Evolutionary conservation across 2,888 invertebrate genomes (phyloP).

Genomic region (Merodon equestris): DNA sequence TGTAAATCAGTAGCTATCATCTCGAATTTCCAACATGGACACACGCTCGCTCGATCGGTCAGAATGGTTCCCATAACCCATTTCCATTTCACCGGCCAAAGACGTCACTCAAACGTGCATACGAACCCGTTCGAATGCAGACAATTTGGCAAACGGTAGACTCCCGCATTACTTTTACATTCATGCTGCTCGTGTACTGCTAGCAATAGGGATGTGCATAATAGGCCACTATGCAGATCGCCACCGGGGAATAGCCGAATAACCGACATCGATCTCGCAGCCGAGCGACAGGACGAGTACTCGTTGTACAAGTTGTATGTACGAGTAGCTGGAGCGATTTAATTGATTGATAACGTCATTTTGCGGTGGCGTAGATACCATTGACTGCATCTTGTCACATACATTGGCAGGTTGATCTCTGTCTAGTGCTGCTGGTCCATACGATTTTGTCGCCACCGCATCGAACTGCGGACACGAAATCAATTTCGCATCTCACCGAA

Average conservation of each 20-base stretch:
- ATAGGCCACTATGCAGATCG: conserved; percentile 61
- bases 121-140: conserved; percentile 12
- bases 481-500: conserved; percentile 60
- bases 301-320: conserved; percentile 18
- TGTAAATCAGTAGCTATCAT: conserved; percentile 68
- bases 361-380: conserved; percentile 67
- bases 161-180: conserved; percentile 47
- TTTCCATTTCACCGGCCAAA: conserved; percentile 54
- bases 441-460: conserved; percentile 59
- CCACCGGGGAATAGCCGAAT: conserved; percentile 61
- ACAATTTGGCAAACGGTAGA: conserved; percentile 9
- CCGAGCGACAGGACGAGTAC: background rate
- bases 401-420: conserved; percentile 68
- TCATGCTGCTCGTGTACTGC: too few relatives aligned
- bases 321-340: conserved; percentile 67
- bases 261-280: conserved; percentile 45
- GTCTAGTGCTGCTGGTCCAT: conserved; percentile 49
- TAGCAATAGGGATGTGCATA: conserved; percentile 47
- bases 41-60: conserved; percentile 31
- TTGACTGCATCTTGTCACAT: conserved; percentile 70
- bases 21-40: conserved; percentile 46
- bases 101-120: conserved; percentile 49
- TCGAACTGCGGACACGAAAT: conserved; percentile 65
- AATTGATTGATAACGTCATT: conserved; percentile 72
- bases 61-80: conserved; percentile 68